These are phyloP conservation scores for Limnephilus auricula DNA, from an alignment of 2,888 invertebrate genomes.

Conservation along the genomic window DNA sequence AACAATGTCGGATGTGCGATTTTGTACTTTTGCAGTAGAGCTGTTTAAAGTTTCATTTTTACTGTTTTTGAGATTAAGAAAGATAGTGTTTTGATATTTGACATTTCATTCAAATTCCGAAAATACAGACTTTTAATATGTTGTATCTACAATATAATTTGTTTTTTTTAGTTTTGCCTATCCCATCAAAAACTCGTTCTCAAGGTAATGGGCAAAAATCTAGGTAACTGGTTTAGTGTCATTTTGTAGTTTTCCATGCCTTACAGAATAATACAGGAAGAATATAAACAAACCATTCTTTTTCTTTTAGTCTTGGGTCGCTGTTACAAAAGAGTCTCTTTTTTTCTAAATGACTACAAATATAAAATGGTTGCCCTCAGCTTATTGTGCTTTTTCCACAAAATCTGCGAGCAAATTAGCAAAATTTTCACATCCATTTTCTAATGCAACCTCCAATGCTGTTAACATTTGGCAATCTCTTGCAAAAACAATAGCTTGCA, in stretches of 20 bases:
- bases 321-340: background rate
- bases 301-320: background rate
- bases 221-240: no score
- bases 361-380: background rate
- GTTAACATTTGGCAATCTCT: slow-evolving; percentile 18
- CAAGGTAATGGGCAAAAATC: no score
- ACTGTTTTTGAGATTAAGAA: no score
- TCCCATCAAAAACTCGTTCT: background rate
- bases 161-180: background rate
- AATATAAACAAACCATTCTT: background rate
- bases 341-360: background rate
- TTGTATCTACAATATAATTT: no score
- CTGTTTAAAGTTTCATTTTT: no score
- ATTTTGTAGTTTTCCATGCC: no score
- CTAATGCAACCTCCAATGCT: background rate
- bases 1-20: no score
- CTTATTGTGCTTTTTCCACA: background rate
- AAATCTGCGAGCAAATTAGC: background rate
- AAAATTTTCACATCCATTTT: background rate
- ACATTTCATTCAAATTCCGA: no score
- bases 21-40: no score
- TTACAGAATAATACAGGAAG: background rate
- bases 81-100: no score
- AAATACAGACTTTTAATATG: no score
- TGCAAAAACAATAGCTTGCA: background rate